phyloP scores from a whole-genome alignment of 2,113 vertebrate genomes.

The Trogon surrucura region DNA sequence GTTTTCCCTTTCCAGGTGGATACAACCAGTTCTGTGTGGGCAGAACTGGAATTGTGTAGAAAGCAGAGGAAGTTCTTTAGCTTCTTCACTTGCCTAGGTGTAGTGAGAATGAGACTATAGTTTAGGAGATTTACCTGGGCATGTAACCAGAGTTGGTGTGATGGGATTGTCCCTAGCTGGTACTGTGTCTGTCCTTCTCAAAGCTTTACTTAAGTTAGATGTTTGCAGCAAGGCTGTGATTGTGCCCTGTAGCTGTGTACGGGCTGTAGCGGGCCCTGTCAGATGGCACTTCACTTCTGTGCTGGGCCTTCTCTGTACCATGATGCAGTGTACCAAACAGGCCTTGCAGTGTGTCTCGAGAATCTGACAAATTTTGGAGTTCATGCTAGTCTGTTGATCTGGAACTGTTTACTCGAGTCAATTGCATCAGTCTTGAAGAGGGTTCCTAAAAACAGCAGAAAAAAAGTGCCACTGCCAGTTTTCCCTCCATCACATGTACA shows the following conservation, averaged over 20 bases:
- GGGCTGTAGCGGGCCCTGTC: neutral
- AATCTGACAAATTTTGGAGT: neutral
- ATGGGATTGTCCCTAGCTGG: neutral
- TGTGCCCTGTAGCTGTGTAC: neutral
- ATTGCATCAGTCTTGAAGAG: neutral
- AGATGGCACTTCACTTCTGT: neutral
- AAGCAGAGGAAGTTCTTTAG: neutral
- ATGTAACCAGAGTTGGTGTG: neutral
- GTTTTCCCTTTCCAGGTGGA: neutral
- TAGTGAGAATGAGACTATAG: neutral
- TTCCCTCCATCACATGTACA: rapidly evolving
- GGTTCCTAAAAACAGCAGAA: neutral
- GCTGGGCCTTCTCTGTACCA: neutral
- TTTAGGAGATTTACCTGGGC: neutral
- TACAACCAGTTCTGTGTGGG: neutral
- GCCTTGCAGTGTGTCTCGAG: neutral
- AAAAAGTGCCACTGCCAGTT: neutral
- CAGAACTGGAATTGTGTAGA: neutral
- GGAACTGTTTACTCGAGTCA: neutral
- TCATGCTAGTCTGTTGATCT: neutral
- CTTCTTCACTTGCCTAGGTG: neutral
- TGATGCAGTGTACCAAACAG: neutral
- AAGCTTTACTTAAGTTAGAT: neutral
- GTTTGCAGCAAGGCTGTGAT: neutral
- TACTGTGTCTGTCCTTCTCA: neutral